These are phyloP conservation scores for Leucosticte australis DNA, from an alignment of 2,113 vertebrate genomes.

Conservation along the genomic window DNA sequence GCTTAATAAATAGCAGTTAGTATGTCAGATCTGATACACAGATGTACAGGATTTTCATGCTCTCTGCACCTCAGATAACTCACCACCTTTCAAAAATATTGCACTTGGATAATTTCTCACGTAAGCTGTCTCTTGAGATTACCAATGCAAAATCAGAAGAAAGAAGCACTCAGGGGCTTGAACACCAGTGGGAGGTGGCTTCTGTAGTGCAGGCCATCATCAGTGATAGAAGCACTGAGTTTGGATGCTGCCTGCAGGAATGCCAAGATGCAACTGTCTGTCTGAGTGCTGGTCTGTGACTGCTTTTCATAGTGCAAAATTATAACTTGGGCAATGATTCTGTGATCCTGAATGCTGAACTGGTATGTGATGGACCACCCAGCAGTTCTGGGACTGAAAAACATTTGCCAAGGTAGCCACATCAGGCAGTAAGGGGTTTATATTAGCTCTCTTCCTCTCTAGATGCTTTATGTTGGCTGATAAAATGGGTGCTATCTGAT, in stretches of 20 bases:
- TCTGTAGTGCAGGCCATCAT: neutral
- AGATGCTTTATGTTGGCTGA: neutral
- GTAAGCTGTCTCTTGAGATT: neutral
- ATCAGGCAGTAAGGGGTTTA: neutral
- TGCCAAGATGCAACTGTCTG: neutral
- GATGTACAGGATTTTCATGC: neutral
- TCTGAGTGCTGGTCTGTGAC: neutral
- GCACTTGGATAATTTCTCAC: neutral
- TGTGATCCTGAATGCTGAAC: neutral
- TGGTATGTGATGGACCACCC: neutral
- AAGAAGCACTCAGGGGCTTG: neutral
- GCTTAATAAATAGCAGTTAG: neutral
- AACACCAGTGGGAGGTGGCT: accelerated
- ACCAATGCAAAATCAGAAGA: neutral
- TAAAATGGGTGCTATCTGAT: neutral
- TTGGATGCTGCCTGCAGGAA: neutral
- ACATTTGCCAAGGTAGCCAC: neutral
- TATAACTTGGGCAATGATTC: neutral
- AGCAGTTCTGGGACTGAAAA: neutral
- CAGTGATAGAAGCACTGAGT: neutral
- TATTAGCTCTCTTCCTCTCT: neutral
- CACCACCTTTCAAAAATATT: neutral
- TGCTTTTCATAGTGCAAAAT: neutral
- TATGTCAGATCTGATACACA: neutral
- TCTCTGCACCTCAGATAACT: neutral